Percentiles rank a stretch among this genome's conserved stretches.
Evolutionary conservation across 2,888 invertebrate species (phyloP).

Genomic region (Seladonia tumulorum): DNA sequence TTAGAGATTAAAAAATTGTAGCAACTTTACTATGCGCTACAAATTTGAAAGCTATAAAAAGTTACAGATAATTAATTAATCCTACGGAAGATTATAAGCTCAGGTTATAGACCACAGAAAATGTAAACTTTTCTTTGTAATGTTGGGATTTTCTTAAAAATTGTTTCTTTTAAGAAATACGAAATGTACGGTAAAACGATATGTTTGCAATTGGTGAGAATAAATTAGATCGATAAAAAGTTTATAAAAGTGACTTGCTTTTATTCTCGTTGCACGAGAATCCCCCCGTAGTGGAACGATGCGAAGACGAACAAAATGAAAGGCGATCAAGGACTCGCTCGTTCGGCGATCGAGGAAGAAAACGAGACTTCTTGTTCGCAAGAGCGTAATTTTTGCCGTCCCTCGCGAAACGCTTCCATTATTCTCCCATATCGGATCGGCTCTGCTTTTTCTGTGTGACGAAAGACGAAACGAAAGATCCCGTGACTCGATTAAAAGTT

Average conservation of each 20-base stretch:
- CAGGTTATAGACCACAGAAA: too few relatives aligned
- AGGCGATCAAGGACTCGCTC: not conserved
- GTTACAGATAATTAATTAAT: too few relatives aligned
- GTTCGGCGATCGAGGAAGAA: not conserved
- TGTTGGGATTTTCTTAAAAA: not conserved
- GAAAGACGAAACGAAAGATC: too few relatives aligned
- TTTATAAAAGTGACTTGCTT: not conserved
- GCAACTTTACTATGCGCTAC: not conserved
- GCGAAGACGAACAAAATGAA: not conserved
- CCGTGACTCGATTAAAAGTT: not conserved
- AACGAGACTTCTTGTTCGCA: not conserved
- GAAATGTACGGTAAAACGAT: too few relatives aligned
- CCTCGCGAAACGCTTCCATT: not conserved
- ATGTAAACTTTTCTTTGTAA: not conserved
- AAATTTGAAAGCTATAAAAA: too few relatives aligned
- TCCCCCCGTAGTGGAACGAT: not conserved
- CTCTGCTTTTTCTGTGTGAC: not conserved
- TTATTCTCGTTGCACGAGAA: not conserved
- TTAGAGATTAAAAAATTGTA: not conserved
- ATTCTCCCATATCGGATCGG: not conserved
- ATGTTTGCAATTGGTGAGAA: not conserved
- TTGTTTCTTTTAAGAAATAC: too few relatives aligned
- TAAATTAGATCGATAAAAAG: not conserved
- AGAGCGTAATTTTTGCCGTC: not conserved
- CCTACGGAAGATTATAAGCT: too few relatives aligned